phyloP scores from a whole-genome alignment of 2,888 invertebrate species.

The Drosophila pegasa region DNA sequence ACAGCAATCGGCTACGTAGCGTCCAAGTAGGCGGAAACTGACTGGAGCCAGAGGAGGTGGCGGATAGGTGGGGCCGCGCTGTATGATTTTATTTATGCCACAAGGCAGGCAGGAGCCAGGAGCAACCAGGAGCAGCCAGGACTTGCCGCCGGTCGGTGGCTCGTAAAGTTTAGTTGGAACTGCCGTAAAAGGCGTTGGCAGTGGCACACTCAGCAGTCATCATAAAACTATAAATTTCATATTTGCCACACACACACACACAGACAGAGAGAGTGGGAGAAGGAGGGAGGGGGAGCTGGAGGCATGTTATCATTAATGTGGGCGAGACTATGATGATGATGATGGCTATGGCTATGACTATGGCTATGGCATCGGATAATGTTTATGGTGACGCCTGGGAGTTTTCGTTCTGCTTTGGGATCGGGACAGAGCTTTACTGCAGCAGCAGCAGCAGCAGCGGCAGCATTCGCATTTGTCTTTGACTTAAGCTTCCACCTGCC shows the following conservation, averaged over 20 bases:
- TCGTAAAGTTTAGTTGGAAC: conserved; percentile 78
- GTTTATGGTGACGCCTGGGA: conserved; percentile 80
- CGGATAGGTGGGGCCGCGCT: conserved; percentile 17
- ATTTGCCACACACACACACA: conserved; percentile 69
- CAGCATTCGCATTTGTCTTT: conserved; percentile 57
- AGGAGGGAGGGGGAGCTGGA: background rate
- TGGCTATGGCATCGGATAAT: conserved; percentile 64
- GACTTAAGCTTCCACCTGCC: conserved; percentile 70
- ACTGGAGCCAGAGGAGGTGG: background rate
- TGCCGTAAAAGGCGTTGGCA: conserved; percentile 77
- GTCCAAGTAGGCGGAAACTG: conserved; percentile 78
- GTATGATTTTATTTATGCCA: conserved; percentile 77
- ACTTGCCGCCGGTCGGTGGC: conserved; percentile 45
- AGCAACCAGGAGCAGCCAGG: conserved; percentile 29
- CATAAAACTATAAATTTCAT: conserved; percentile 83
- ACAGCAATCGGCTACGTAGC: conserved; percentile 68
- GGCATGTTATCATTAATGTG: conserved; percentile 74
- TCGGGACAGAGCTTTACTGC: conserved; percentile 30
- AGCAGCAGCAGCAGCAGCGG: conserved; percentile 21
- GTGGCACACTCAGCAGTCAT: conserved; percentile 81
- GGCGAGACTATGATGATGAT: conserved; percentile 63
- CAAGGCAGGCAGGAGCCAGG: conserved; percentile 24
- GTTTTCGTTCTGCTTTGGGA: conserved; percentile 45
- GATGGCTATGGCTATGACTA: conserved; percentile 55
- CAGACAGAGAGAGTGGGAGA: background rate